Conservation (phyloP, 2,888 invertebrate genomes). For the Sipunculus nudus region DNA sequence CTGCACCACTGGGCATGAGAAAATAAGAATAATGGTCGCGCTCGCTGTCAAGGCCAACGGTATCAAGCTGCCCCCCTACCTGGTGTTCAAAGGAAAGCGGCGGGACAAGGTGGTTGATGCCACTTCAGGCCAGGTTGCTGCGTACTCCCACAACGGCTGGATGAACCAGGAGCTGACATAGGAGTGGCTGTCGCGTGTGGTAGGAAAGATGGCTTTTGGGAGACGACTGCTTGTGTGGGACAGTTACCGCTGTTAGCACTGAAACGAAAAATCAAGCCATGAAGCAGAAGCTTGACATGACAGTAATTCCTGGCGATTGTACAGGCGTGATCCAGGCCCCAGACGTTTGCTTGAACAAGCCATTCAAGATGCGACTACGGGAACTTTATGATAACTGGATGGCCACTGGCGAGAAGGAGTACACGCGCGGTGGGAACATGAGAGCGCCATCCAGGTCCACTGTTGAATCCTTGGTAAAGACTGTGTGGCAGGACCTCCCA, state of each 20-base stretch:
- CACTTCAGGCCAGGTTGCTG: conserved; percentile 12
- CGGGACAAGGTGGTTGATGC: conserved; percentile 17
- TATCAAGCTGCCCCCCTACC: conserved; percentile 25
- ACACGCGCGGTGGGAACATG: too few species aligned
- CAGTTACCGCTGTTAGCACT: conserved; percentile 39
- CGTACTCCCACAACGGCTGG: conserved; percentile 22
- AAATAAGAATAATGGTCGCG: conserved; percentile 38
- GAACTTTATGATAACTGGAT: too few species aligned
- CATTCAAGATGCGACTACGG: conserved; percentile 29
- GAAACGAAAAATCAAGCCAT: too few species aligned
- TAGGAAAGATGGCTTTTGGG: conserved; percentile 23
- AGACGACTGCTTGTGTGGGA: conserved; percentile 40
- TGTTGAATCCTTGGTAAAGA: too few species aligned
- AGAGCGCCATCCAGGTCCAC: too few species aligned
- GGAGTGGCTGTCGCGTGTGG: background rate
- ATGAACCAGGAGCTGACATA: conserved; percentile 40
- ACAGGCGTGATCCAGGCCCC: conserved; percentile 38
- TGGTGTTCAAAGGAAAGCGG: conserved; percentile 30
- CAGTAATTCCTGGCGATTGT: conserved; percentile 38
- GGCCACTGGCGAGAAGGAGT: too few species aligned
- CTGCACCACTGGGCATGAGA: conserved; percentile 42
- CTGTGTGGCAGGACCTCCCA: too few species aligned
- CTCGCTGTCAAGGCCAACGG: conserved; percentile 35
- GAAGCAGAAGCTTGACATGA: conserved; percentile 28
- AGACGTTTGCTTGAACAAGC: conserved; percentile 34